These are phyloP conservation scores for Hoplostethus atlanticus DNA, from an alignment of 2,797 vertebrate species.

Conservation along the genomic window DNA sequence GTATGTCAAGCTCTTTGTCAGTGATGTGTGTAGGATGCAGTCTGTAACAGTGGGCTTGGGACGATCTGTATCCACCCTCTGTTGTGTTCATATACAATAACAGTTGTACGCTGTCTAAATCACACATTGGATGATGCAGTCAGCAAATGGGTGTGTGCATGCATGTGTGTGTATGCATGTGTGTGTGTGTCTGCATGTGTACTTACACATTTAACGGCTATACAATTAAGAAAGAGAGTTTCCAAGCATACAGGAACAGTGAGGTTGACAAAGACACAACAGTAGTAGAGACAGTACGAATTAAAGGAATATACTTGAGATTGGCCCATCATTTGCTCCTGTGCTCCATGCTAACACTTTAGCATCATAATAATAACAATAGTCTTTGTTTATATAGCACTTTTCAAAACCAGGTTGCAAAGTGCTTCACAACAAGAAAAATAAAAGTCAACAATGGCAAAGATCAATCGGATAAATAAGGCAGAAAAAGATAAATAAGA, in stretches of 20 bases:
- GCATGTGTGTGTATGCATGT: constrained; percentile 29
- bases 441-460: too few relatives aligned
- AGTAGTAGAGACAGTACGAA: too few relatives aligned
- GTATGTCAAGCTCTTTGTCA: constrained; percentile 71
- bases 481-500: too few relatives aligned
- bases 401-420: too few relatives aligned
- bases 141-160: constrained; percentile 44
- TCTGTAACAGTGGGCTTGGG: constrained; percentile 62
- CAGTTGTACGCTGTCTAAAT: constrained; percentile 52
- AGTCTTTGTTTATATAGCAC: too few relatives aligned
- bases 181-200: constrained; percentile 41
- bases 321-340: too few relatives aligned
- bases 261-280: constrained; percentile 9
- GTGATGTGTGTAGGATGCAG: constrained; percentile 74
- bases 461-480: too few relatives aligned
- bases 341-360: too few relatives aligned
- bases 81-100: constrained; percentile 46
- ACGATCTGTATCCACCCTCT: constrained; percentile 58
- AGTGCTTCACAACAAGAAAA: too few relatives aligned
- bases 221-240: constrained; percentile 49
- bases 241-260: constrained; percentile 20
- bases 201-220: constrained; percentile 54
- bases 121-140: constrained; percentile 64
- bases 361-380: too few relatives aligned
- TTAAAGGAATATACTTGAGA: too few relatives aligned